Base-by-base conservation (phyloP, 2,113 vertebrate genomes). In the Lophochroa leadbeateri region DNA sequence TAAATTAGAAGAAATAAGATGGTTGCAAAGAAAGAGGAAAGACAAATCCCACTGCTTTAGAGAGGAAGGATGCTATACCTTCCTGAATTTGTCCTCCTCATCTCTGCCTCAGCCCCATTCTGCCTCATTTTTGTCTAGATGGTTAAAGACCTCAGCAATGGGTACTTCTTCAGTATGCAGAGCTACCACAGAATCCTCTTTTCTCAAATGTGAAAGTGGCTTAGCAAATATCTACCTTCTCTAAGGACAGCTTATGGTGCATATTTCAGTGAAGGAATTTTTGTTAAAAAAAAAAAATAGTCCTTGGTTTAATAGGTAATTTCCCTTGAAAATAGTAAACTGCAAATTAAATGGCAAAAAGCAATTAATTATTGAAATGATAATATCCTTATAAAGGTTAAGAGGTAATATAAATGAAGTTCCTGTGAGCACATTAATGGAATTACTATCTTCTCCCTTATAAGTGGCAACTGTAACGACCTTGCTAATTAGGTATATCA, bases 321-420 rank as follows among this genome's bases (percentile, higher is more conserved):
- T 97, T 96, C 86, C 72, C 76, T 92, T 91, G 82, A 94, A 96
- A 97, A 96, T 79, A 86, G 96, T 93, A 96, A 93, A 95, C 83
- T 60, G 81, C 91, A 94, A 97, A 97, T 96, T 96, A 96, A 95
- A 94, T 77, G 65, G 90, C 81, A 95, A 92, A 96, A 94, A 86
- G 89, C 90, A 96, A 94, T 96, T 97, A 96, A 96, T 97, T 97
- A 81, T 94, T 95, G 58, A 94, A 97, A 95, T 96, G 11, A 92
- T 87, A 85, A 80, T 96, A 94, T 81, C 67, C 67, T 96, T 95
- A 88, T 93, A 97, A 96, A 94, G 80, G 96, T 97, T 96, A 97
- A 94, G 93, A 95, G 94, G 94, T 92, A 84, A 93, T 97, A 95
- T 89, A 97, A 97, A 93, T 92, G 87, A 95, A 97, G 47, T 95